Evolutionary conservation across 2,113 vertebrate species (phyloP).

Genomic region (Ranitomeya imitator): DNA sequence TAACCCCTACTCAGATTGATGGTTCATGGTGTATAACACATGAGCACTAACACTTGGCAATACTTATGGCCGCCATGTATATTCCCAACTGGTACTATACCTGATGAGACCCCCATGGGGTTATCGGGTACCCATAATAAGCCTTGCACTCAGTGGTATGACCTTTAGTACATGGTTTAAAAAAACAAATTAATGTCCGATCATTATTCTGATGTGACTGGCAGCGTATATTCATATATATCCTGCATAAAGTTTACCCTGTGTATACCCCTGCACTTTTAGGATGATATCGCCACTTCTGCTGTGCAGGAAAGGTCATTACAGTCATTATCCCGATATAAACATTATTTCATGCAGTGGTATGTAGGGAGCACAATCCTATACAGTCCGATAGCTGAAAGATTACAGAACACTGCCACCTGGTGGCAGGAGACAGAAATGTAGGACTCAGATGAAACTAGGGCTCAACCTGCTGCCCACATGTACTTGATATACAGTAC

Average conservation of each 20-base stretch:
- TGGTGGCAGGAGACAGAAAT: background rate
- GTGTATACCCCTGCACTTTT: background rate
- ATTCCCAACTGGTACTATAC: background rate
- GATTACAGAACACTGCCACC: background rate
- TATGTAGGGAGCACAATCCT: background rate
- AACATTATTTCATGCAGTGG: background rate
- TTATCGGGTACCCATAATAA: background rate
- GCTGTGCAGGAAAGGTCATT: background rate
- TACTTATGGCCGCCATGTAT: background rate
- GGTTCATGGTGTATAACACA: background rate
- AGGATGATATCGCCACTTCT: background rate
- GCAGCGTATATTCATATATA: background rate
- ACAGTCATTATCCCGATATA: background rate
- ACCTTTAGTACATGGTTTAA: background rate
- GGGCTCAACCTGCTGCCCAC: no score
- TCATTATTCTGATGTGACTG: background rate
- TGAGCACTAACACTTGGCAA: background rate
- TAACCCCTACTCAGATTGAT: constrained; percentile 18
- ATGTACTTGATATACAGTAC: no score
- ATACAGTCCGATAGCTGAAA: background rate
- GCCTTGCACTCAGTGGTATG: background rate
- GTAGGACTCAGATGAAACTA: no score
- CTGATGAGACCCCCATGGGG: background rate
- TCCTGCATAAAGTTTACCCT: background rate
- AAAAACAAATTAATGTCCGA: background rate